These are phyloP conservation scores for Hippoglossus stenolepis DNA, from an alignment of 2,113 vertebrate species.

Conservation along the genomic window DNA sequence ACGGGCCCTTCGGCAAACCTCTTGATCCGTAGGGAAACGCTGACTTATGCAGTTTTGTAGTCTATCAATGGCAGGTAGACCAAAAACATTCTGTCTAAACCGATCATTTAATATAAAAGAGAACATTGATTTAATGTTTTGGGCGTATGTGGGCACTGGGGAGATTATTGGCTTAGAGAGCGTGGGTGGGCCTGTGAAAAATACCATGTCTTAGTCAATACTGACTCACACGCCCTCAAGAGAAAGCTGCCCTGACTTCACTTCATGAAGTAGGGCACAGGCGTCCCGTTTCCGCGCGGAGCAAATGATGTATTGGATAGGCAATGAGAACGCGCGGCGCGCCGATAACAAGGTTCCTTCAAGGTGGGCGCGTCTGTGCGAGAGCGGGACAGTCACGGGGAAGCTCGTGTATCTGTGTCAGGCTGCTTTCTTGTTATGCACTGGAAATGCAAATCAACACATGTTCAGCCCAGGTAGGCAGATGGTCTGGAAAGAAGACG, in stretches of 20 bases:
- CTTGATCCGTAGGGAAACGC: background rate
- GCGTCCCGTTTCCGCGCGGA: constrained; percentile 35
- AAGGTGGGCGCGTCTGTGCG: constrained; percentile 35
- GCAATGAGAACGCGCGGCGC: constrained; percentile 48
- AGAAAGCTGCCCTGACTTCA: constrained; percentile 52
- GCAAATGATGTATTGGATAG: constrained; percentile 62
- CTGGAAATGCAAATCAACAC: constrained; percentile 67
- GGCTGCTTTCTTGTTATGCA: constrained; percentile 31
- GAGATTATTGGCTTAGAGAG: constrained; percentile 28
- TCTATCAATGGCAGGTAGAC: too few species aligned
- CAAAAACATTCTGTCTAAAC: background rate
- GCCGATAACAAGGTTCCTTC: constrained; percentile 62
- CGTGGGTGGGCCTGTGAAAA: constrained; percentile 48
- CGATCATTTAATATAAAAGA: constrained; percentile 13
- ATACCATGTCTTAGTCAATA: constrained; percentile 52
- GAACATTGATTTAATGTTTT: background rate
- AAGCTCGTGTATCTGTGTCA: constrained; percentile 3
- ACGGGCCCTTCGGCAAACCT: background rate
- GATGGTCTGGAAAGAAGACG: constrained; percentile 37
- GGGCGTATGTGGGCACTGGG: background rate
- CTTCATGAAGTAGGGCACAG: constrained; percentile 60
- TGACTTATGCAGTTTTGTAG: background rate
- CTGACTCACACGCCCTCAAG: constrained; percentile 58
- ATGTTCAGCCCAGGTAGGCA: constrained; percentile 57
- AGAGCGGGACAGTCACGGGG: background rate